These are phyloP conservation scores for Hirundo rustica DNA, from an alignment of 2,797 vertebrate species.

Conservation along the genomic window DNA sequence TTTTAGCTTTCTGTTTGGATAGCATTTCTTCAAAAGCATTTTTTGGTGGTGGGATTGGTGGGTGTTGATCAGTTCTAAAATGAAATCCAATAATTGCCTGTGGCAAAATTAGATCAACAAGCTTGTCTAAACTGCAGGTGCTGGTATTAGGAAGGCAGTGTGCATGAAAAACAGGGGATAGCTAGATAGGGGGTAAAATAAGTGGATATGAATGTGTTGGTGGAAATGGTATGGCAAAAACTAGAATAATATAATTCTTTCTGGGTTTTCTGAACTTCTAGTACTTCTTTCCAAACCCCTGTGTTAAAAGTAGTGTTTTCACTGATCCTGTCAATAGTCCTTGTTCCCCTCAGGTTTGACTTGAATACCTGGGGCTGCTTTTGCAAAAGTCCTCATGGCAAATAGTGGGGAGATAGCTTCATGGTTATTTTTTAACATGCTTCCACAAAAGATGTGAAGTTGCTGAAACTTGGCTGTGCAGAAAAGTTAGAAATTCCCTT, in stretches of 20 bases:
- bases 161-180: background rate
- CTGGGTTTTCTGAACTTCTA: background rate
- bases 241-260: background rate
- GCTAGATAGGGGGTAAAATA: background rate
- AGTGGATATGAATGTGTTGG: background rate
- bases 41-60: background rate
- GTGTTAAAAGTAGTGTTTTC: background rate
- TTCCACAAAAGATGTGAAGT: background rate
- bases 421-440: background rate
- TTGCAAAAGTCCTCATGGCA: background rate
- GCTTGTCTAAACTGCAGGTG: background rate
- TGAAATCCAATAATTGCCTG: background rate
- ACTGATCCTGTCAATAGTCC: background rate
- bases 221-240: background rate
- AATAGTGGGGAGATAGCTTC: background rate
- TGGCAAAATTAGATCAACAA: background rate
- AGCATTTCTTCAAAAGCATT: background rate
- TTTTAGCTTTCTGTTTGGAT: background rate
- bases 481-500: background rate
- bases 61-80: background rate
- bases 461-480: background rate
- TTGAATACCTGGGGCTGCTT: background rate
- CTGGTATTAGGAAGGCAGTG: background rate
- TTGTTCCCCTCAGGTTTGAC: background rate
- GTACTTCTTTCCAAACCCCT: background rate